phyloP scores from a whole-genome alignment of 2,797 vertebrate genomes.

The Sitta carolinensis region DNA sequence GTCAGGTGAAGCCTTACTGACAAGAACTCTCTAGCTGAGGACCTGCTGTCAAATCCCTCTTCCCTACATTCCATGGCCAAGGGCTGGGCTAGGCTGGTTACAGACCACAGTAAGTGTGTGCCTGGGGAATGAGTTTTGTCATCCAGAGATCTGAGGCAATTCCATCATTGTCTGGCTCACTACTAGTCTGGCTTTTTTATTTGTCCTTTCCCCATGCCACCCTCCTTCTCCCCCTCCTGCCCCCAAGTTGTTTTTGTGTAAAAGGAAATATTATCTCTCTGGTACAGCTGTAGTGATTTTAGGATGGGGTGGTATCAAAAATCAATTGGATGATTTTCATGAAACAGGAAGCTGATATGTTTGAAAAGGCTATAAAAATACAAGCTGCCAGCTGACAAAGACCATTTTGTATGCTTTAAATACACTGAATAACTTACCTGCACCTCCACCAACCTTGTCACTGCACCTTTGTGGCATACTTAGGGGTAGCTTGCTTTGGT shows the following conservation, averaged over 20 bases:
- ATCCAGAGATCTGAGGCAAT: background rate
- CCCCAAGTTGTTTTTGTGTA: background rate
- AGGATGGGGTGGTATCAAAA: background rate
- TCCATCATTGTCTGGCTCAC: background rate
- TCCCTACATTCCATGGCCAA: background rate
- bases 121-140: background rate
- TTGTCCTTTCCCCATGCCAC: accelerated
- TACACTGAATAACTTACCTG: background rate
- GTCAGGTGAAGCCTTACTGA: background rate
- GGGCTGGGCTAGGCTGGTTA: background rate
- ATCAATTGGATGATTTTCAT: background rate
- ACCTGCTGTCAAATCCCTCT: background rate
- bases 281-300: background rate
- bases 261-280: background rate
- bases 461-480: background rate
- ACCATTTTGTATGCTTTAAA: background rate
- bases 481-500: background rate
- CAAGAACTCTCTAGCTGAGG: background rate
- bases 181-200: background rate
- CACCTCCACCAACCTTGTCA: background rate
- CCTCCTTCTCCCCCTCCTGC: too few relatives aligned
- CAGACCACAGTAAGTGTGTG: background rate
- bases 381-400: background rate
- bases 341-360: background rate
- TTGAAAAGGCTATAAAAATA: background rate